Evolutionary conservation across 2,113 vertebrate genomes (phyloP).

Genomic region (Phylloscopus trochiloides): DNA sequence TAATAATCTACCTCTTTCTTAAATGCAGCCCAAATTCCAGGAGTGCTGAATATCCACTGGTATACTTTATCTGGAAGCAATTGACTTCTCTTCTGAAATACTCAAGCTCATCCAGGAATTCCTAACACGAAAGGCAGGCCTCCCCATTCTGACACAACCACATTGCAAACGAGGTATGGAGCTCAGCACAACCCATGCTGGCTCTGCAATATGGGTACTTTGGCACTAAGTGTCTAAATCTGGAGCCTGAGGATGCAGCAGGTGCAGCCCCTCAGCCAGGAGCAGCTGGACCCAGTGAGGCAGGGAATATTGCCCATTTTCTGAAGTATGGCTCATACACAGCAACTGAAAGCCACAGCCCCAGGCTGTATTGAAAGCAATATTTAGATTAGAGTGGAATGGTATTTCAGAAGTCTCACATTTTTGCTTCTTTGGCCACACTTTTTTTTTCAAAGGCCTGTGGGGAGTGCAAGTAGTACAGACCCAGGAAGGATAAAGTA

Average conservation of each 20-base stretch:
- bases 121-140: not conserved
- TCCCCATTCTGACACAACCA: rapidly evolving
- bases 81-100: not conserved
- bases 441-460: not conserved
- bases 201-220: not conserved
- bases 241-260: not conserved
- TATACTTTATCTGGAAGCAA: not conserved
- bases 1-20: not conserved
- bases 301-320: not conserved
- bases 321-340: not conserved
- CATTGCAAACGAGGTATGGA: not conserved
- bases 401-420: not conserved
- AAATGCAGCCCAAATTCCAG: not conserved
- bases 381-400: not conserved
- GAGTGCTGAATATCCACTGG: not conserved
- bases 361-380: not conserved
- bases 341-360: not conserved
- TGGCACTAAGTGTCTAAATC: not conserved
- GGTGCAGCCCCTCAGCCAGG: not conserved
- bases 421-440: not conserved
- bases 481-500: not conserved
- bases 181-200: not conserved
- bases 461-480: not conserved
- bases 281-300: not conserved
- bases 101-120: not conserved